A percentile compares a stretch with the other conserved stretches of the same genome.
Conservation (phyloP, 2,888 invertebrate species). For the Eupithecia inturbata region DNA sequence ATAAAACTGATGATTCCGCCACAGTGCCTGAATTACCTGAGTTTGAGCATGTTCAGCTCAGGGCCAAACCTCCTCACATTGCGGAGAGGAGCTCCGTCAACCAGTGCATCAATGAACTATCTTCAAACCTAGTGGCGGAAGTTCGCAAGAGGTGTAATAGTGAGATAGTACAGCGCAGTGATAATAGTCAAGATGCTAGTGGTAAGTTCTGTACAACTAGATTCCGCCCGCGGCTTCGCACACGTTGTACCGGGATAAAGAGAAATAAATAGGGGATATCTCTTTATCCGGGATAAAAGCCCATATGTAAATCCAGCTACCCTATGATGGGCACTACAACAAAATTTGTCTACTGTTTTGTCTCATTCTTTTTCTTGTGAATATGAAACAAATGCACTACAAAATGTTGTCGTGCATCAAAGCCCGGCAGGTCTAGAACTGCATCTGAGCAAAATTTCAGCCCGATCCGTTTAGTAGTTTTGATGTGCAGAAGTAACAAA, state of each 20-base stretch:
- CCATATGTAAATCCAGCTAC: neutral
- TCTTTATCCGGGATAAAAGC: no score
- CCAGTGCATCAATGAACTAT: conserved; percentile 89
- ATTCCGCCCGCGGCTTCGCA: neutral
- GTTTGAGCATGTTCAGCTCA: conserved; percentile 73
- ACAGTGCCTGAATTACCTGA: conserved; percentile 58
- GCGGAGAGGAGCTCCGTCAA: conserved; percentile 82
- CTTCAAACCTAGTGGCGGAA: conserved; percentile 80
- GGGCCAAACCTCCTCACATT: conserved; percentile 67
- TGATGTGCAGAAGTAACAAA: neutral
- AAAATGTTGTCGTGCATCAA: neutral
- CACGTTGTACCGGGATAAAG: neutral
- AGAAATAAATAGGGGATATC: no score
- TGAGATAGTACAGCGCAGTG: conserved; percentile 77
- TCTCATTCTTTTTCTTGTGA: neutral
- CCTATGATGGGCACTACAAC: neutral
- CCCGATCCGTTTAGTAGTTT: no score
- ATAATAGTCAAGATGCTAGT: conserved; percentile 69
- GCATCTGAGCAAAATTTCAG: neutral
- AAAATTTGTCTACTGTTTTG: neutral
- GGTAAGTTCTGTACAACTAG: conserved; percentile 52
- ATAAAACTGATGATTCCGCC: conserved; percentile 69
- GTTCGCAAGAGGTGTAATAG: conserved; percentile 79
- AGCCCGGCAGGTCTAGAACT: neutral
- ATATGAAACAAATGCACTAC: neutral